Evolutionary conservation across 2,888 invertebrate genomes (phyloP).

Genomic region (Cryptus armator): DNA sequence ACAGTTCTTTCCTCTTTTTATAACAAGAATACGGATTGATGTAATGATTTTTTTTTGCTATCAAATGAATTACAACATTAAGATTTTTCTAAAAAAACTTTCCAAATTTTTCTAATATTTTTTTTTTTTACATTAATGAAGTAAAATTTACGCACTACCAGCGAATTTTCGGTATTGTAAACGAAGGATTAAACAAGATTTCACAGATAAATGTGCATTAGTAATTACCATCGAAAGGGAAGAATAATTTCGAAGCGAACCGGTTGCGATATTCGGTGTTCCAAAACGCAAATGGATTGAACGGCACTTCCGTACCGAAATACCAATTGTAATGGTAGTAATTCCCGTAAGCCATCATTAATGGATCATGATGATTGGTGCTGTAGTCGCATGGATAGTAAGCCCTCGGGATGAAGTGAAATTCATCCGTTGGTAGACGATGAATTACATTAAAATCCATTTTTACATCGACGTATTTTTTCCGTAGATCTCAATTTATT

Average conservation of each 20-base stretch:
- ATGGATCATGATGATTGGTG: slow-evolving; percentile 62
- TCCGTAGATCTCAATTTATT: not conserved
- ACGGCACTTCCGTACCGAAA: slow-evolving; percentile 63
- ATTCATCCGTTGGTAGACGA: slow-evolving; percentile 44
- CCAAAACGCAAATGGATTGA: slow-evolving; percentile 66
- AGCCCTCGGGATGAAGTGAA: slow-evolving; percentile 40
- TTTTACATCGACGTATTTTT: slow-evolving; percentile 12
- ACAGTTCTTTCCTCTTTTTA: no score
- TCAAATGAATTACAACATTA: no score
- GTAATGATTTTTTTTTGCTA: no score
- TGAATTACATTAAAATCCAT: slow-evolving; percentile 69
- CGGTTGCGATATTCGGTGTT: slow-evolving; percentile 51
- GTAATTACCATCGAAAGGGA: slow-evolving; percentile 58
- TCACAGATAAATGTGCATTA: not conserved
- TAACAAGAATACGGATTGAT: no score
- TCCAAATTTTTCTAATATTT: no score
- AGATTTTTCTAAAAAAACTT: no score
- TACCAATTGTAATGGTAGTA: slow-evolving; percentile 66
- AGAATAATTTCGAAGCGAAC: slow-evolving; percentile 51
- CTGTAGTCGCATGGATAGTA: slow-evolving; percentile 38
- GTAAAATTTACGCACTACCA: no score
- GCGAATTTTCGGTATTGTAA: no score
- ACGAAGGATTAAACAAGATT: no score
- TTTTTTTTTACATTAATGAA: no score
- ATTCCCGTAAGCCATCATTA: slow-evolving; percentile 62